Conservation (phyloP, 2,113 vertebrate species). For the Ictalurus furcatus region DNA sequence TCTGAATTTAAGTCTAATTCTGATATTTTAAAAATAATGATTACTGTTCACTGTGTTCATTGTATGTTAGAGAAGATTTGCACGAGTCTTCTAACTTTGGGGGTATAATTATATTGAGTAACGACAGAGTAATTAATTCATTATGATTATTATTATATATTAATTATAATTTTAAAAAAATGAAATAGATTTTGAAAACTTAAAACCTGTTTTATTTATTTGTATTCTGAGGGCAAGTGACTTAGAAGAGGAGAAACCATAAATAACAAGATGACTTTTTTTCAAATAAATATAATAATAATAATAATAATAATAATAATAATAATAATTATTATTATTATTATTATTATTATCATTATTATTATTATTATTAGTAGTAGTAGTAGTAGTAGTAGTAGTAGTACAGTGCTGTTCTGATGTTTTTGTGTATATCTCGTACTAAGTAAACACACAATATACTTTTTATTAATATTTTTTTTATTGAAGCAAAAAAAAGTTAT, state of each 20-base stretch:
- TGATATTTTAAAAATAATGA: background rate
- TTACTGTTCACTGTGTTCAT: background rate
- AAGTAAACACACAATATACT: too few species aligned
- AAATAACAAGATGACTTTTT: background rate
- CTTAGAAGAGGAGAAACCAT: background rate
- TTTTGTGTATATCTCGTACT: too few species aligned
- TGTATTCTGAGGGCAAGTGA: background rate
- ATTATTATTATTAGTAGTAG: background rate
- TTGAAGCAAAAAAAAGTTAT: too few species aligned
- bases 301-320: too few species aligned
- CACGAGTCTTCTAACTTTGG: background rate
- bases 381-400: too few species aligned
- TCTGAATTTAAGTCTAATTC: background rate
- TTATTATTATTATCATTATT: background rate
- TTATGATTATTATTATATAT: too few species aligned
- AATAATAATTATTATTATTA: too few species aligned
- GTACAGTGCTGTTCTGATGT: too few species aligned
- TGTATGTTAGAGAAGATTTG: background rate
- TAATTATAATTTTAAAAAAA: too few species aligned
- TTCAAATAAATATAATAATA: too few species aligned
- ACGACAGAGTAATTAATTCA: background rate
- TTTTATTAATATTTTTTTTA: too few species aligned
- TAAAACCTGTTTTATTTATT: background rate
- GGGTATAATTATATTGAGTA: background rate
- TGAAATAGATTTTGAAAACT: too few species aligned